Evolutionary conservation across 1,140 invertebrate genomes (phyloP).

Genomic region (Varroa destructor): DNA sequence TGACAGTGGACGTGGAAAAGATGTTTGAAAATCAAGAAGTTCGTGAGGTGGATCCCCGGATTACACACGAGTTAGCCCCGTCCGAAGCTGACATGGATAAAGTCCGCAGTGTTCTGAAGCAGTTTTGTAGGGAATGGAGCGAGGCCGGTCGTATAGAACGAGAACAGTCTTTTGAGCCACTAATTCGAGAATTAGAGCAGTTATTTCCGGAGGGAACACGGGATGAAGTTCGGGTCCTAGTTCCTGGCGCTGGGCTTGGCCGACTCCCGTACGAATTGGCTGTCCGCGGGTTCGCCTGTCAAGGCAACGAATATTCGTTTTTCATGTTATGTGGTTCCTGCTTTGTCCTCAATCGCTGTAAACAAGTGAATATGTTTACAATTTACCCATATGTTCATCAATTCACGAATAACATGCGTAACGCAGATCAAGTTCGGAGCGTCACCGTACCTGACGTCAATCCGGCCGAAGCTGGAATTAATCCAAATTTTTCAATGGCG

Average conservation of each 20-base stretch:
- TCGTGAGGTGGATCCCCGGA: too few species aligned
- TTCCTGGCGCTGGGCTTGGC: slow-evolving; percentile 86
- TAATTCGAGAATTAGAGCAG: slow-evolving; percentile 64
- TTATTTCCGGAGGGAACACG: slow-evolving; percentile 53
- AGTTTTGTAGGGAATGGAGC: slow-evolving; percentile 91
- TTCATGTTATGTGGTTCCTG: slow-evolving; percentile 95
- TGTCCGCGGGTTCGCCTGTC: slow-evolving; percentile 67
- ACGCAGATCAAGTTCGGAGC: slow-evolving; percentile 60
- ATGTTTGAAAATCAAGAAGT: slow-evolving; percentile 12
- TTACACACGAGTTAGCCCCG: slow-evolving; percentile 12
- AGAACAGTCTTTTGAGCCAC: slow-evolving; percentile 72
- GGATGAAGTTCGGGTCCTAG: slow-evolving; percentile 58
- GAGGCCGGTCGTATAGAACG: slow-evolving; percentile 64
- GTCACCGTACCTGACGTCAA: slow-evolving; percentile 81
- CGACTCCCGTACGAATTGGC: slow-evolving; percentile 86
- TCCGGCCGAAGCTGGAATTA: slow-evolving; percentile 52
- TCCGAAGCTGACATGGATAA: slow-evolving; percentile 55
- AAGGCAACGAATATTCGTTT: slow-evolving; percentile 93
- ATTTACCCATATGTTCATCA: slow-evolving; percentile 89
- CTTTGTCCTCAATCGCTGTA: slow-evolving; percentile 77
- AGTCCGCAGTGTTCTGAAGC: slow-evolving; percentile 81
- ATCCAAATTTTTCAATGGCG: slow-evolving; percentile 77
- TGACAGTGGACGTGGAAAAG: background rate
- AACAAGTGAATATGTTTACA: slow-evolving; percentile 43
- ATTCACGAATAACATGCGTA: slow-evolving; percentile 69